Conservation (phyloP, 2,888 invertebrate species). For the Oligia fasciuncula region DNA sequence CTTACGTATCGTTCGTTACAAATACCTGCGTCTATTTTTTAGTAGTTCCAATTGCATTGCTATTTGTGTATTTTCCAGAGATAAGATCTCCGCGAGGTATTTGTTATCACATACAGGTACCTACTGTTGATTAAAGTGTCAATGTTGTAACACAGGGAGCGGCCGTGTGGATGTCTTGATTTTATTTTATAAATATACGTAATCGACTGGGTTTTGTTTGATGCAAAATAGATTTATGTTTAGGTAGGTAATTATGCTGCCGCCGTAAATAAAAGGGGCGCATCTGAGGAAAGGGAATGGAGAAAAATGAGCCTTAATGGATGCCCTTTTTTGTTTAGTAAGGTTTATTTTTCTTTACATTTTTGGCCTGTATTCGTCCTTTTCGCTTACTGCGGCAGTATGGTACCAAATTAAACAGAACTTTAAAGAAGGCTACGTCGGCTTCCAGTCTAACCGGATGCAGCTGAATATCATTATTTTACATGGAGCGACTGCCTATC, state of each 20-base stretch:
- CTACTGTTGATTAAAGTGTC: conserved; percentile 48
- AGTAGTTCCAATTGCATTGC: conserved; percentile 5
- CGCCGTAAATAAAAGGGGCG: no score
- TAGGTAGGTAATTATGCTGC: no score
- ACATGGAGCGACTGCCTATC: no score
- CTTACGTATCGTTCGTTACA: neutral
- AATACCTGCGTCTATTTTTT: conserved; percentile 1
- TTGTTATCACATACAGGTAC: conserved; percentile 42
- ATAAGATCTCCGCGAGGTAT: conserved; percentile 51
- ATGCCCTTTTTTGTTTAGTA: no score
- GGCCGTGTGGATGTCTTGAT: conserved; percentile 17
- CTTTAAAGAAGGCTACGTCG: no score
- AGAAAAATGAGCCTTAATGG: no score
- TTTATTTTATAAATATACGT: neutral
- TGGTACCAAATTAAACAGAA: no score
- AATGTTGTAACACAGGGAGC: conserved; percentile 51
- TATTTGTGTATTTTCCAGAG: conserved; percentile 23
- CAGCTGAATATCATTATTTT: no score
- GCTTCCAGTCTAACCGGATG: neutral
- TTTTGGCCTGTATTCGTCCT: no score
- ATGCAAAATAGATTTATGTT: neutral
- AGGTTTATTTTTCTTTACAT: no score
- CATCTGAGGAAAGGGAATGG: no score
- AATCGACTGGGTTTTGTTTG: neutral
- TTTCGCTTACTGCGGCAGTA: no score